Conservation (phyloP, 1,140 invertebrate genomes). For the Conus ventricosus region DNA sequence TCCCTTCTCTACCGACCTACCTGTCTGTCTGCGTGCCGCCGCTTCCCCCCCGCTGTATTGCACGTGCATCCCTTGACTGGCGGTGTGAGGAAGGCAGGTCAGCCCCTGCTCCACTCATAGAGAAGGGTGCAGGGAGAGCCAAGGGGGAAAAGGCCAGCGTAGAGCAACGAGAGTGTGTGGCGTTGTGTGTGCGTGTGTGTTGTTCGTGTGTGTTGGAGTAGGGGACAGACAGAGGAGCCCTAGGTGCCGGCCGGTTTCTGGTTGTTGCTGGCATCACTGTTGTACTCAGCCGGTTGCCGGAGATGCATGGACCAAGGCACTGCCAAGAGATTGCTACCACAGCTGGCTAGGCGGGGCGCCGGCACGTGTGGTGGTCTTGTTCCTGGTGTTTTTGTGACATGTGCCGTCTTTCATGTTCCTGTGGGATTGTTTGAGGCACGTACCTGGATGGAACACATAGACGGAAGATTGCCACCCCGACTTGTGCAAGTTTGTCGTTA, state of each 20-base stretch:
- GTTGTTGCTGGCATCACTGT: background rate
- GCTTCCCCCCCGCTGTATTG: background rate
- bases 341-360: background rate
- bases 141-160: background rate
- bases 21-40: background rate
- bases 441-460: background rate
- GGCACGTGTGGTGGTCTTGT: background rate
- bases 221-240: background rate
- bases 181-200: background rate
- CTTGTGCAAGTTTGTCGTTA: background rate
- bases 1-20: background rate
- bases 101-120: conserved; percentile 19
- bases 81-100: background rate
- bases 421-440: background rate
- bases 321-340: background rate
- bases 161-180: background rate
- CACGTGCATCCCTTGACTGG: background rate
- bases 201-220: conserved; percentile 7
- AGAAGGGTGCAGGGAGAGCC: background rate
- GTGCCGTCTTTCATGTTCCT: background rate
- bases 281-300: background rate
- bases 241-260: conserved; percentile 24
- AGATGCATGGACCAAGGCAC: conserved; percentile 2
- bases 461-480: background rate
- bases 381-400: background rate